Evolutionary conservation across 2,797 vertebrate genomes (phyloP), one percentile per base, ranked within the genome.

Genomic region (Sternarchorhynchus goeldii): DNA sequence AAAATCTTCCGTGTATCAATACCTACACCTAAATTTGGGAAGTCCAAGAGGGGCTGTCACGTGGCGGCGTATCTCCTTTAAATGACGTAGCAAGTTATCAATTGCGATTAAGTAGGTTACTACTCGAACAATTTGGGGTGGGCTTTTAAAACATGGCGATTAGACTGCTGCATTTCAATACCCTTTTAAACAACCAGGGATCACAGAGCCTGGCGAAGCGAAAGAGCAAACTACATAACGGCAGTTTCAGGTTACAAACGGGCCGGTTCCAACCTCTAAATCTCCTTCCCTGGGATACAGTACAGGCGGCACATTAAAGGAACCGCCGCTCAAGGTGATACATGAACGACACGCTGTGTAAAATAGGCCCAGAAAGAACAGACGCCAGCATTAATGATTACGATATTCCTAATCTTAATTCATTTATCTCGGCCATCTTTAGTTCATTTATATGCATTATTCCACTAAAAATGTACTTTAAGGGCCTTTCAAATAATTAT

Each of bases 251-350:
- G 87, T 88, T 89, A 92, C 86, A 76, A 14, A 81, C 82, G 86
- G 87, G 82, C 87, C 87, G 56, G 73, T 75, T 75, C 81, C 89
- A 92, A 90, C 92, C 90, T 92, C 89, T 83, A 90, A 90, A 84
- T 90, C 91, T 92, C 90, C 90, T 93, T 92, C 84, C 81, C 79
- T 82, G 75, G 81, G 70, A 60, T 85, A 81, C 82, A 67, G 79
- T 67, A 59, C 53, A 69, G 53, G 70, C 55, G 65, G 45, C 20
- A 84, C 84, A 87, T 81, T 80, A 87, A 90, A 82, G 88, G 88
- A 90, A 90, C 85, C 78, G 53, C 70, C 56, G 67, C 77, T 91
- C 90, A 92, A 92, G 88, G 89, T 91, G 89, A 91, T 90, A 83
- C 83, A 85, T 69, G 60, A 73, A 68, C 53, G 34, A 64, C 25